A percentile compares a stretch with the other conserved stretches of the same genome.
These are phyloP conservation scores for Achatina immaculata DNA, from an alignment of 1,140 invertebrate species.

Conservation along the genomic window DNA sequence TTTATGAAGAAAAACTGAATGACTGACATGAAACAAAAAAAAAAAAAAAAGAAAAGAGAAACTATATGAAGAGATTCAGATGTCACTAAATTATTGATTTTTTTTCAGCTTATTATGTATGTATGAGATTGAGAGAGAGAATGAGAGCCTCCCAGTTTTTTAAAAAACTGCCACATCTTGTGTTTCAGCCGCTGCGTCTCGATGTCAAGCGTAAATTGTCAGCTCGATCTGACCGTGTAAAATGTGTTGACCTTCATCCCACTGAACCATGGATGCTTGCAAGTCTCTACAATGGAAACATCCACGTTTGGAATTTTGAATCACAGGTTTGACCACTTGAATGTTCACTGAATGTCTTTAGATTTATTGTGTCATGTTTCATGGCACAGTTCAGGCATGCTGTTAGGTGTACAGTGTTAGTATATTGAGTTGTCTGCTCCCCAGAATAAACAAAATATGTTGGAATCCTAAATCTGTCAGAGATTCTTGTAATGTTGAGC, in stretches of 20 bases:
- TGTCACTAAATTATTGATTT: no score
- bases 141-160: no score
- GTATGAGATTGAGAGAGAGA: no score
- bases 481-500: no score
- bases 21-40: no score
- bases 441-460: not conserved
- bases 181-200: conserved; percentile 85
- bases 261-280: conserved; percentile 98
- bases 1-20: no score
- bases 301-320: conserved; percentile 99
- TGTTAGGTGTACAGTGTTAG: not conserved
- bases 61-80: no score
- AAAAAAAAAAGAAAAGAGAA: no score
- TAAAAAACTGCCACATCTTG: not conserved
- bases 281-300: conserved; percentile 97
- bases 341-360: no score
- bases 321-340: conserved; percentile 76
- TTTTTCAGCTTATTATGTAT: no score
- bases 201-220: conserved; percentile 98
- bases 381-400: not conserved
- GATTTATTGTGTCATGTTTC: conserved; percentile 29
- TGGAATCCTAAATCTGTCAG: not conserved
- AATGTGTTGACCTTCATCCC: conserved; percentile 97
- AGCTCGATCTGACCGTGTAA: conserved; percentile 96
- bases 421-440: not conserved